Evolutionary conservation across 2,113 vertebrate genomes (phyloP).

Genomic region (Caranx melampygus): DNA sequence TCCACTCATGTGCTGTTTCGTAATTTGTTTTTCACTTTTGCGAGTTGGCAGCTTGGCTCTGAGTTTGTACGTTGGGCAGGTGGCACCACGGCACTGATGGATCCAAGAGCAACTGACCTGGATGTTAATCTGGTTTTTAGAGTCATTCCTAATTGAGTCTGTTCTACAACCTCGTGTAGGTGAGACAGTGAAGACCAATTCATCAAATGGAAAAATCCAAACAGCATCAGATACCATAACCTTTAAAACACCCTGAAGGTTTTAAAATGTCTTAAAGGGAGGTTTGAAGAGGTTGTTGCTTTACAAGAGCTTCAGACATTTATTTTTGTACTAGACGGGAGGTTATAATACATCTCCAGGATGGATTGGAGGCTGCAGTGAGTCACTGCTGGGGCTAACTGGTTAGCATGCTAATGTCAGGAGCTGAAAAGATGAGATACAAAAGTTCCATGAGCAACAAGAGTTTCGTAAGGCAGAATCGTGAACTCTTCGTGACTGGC

Average conservation of each 20-base stretch:
- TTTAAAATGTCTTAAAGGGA: too few relatives aligned
- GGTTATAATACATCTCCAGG: too few relatives aligned
- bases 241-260: neutral
- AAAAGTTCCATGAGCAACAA: too few relatives aligned
- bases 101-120: conserved; percentile 10
- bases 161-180: conserved; percentile 1
- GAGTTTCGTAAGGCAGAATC: too few relatives aligned
- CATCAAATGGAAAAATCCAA: neutral
- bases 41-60: neutral
- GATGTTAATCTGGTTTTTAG: conserved; percentile 6
- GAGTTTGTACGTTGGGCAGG: neutral
- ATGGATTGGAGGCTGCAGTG: too few relatives aligned
- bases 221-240: neutral
- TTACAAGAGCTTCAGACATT: too few relatives aligned
- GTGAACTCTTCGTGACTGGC: too few relatives aligned
- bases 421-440: too few relatives aligned
- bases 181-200: neutral
- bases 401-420: too few relatives aligned
- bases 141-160: neutral
- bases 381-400: too few relatives aligned
- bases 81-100: neutral
- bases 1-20: conserved; percentile 12
- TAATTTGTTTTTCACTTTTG: conserved; percentile 19
- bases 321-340: too few relatives aligned
- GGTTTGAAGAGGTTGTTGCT: too few relatives aligned